A percentile compares a stretch with the other conserved stretches of the same genome.
phyloP scores from a whole-genome alignment of 2,888 invertebrate species.

The Dryobota labecula region DNA sequence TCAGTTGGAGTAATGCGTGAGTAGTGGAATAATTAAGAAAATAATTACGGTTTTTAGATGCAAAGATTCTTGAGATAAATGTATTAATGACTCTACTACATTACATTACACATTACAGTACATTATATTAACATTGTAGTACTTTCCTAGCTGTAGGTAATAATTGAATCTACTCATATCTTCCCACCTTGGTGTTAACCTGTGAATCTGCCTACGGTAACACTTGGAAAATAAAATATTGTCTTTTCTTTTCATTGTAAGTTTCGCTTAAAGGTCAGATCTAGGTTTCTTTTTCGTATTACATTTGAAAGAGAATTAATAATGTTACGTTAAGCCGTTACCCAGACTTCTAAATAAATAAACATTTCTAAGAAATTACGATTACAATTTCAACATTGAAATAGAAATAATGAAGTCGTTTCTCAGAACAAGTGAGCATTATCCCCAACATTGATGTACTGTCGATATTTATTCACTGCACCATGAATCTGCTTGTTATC shows the following conservation, averaged over 20 bases:
- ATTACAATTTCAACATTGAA: neutral
- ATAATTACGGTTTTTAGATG: neutral
- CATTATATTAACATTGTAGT: too few species aligned
- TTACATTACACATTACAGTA: too few species aligned
- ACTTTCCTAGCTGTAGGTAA: too few species aligned
- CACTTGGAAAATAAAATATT: too few species aligned
- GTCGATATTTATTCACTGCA: constrained; percentile 55
- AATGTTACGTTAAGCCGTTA: neutral
- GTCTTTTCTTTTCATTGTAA: too few species aligned
- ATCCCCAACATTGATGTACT: constrained; percentile 51
- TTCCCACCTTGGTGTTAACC: too few species aligned
- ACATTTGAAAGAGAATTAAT: neutral
- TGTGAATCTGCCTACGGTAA: too few species aligned
- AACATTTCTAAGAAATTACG: neutral
- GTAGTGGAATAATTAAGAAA: constrained; percentile 18
- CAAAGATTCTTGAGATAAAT: neutral
- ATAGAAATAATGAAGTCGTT: constrained; percentile 27
- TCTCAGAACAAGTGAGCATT: constrained; percentile 31
- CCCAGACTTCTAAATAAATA: neutral
- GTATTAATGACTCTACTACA: neutral
- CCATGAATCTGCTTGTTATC: constrained; percentile 65
- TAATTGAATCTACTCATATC: too few species aligned
- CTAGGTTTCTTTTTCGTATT: neutral
- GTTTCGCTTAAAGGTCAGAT: neutral
- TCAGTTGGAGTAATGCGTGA: constrained; percentile 27